These are phyloP conservation scores for Eulimnadia texana DNA, from an alignment of 1,140 invertebrate genomes.

Conservation along the genomic window DNA sequence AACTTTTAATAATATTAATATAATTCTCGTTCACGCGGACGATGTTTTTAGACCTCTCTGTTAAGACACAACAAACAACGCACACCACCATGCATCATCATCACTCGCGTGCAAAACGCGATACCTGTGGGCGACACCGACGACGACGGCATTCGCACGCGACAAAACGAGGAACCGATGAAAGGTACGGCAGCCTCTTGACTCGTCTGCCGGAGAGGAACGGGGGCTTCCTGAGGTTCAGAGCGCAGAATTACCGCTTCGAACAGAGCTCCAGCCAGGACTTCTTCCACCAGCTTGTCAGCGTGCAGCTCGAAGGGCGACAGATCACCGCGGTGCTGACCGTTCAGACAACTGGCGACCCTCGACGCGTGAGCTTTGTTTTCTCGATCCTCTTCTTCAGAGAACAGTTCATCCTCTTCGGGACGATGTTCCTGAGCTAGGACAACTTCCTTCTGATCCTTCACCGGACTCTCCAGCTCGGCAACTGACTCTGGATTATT, in stretches of 20 bases:
- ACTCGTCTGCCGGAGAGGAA: background rate
- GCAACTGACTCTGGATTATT: background rate
- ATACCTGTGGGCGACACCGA: slow-evolving; percentile 1
- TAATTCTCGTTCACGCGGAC: too few relatives aligned
- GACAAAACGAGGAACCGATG: slow-evolving; percentile 15
- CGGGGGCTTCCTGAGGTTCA: background rate
- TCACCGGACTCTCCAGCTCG: background rate
- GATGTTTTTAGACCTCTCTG: background rate
- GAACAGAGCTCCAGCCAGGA: slow-evolving; percentile 5
- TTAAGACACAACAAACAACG: background rate
- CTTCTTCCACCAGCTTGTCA: slow-evolving; percentile 3
- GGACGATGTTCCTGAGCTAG: background rate
- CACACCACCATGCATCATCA: background rate
- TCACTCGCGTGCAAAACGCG: background rate
- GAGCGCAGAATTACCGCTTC: background rate
- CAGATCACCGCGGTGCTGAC: background rate
- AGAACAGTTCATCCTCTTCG: background rate
- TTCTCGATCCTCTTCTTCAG: slow-evolving; percentile 2
- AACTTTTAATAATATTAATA: too few relatives aligned
- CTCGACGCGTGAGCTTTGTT: slow-evolving; percentile 8
- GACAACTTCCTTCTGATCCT: background rate
- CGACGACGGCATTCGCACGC: slow-evolving; percentile 8
- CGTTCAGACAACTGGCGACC: background rate
- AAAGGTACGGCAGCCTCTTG: slow-evolving; percentile 4
- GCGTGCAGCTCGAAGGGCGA: background rate